Base-by-base conservation (phyloP, 2,113 vertebrate species). In the Protobothrops flavoviridis region DNA sequence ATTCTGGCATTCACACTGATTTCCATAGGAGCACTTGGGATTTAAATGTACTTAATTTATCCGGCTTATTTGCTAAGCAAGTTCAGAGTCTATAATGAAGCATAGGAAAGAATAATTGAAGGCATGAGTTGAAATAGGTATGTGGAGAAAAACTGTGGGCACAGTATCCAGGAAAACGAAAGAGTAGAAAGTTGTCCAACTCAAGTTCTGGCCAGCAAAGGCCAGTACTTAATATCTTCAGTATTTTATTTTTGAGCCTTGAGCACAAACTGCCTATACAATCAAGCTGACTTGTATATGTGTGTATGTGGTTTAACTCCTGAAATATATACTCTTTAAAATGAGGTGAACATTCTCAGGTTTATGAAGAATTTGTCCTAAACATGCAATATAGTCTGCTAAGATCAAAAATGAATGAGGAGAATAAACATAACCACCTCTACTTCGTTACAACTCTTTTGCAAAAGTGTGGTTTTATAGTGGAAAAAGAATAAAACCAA, bases 201-300 rank as follows among this genome's bases (percentile, higher is more conserved):
- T 8, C 26, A 5, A 50, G 39, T 29, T 29, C 9, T 86, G n/a
- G 45, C 39, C 45, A 17, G 4, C 45, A 89, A 61, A 39, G n/a
- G 29, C 26, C 74, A 50, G 48, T 50, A 8, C 45, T n/a, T 15
- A 10, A 26, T 26, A 39, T 61, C 43, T 24, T 29, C 74, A 61
- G 3, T 45, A 33, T 85, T 85, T 81, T 45, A 23, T 89, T 89
- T 88, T 89, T 26, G 21, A 86, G n/a, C 92, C 55, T 85, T 90
- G 85, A 90, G 23, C 48, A 61, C 13, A 93, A 90, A 87, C 33
- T 90, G 89, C 56, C 48, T 90, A 57, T 53, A 93, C 89, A 90
- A 64, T 87, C 92, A 43, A 86, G 29, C 59, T 87, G 85, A n/a
- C 29, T 15, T 90, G 88, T 23, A 74, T 33, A 33, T n/a, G 0